Conservation (phyloP, 2,888 invertebrate species). For the Tetramorium bicarinatum region DNA sequence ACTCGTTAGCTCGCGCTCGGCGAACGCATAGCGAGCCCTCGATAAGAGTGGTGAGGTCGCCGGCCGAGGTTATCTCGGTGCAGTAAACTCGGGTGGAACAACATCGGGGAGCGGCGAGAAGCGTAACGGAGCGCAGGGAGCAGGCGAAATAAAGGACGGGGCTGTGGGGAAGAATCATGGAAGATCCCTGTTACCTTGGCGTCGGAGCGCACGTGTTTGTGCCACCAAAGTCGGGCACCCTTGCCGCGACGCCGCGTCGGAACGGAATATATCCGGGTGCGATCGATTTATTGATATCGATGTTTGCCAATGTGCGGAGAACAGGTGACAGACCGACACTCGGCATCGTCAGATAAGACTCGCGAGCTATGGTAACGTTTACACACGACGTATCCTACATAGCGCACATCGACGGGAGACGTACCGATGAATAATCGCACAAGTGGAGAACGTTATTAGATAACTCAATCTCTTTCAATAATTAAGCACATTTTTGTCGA, state of each 20-base stretch:
- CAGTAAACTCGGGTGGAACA: constrained; percentile 84
- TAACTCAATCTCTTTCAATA: not conserved
- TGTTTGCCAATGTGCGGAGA: constrained; percentile 52
- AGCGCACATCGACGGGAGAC: constrained; percentile 6
- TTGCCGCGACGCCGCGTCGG: constrained; percentile 45
- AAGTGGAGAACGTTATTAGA: not conserved
- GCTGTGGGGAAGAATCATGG: constrained; percentile 66
- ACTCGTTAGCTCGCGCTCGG: constrained; percentile 83
- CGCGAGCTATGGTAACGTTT: constrained; percentile 28
- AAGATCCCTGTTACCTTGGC: constrained; percentile 65
- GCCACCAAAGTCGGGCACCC: constrained; percentile 64
- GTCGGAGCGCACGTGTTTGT: constrained; percentile 70
- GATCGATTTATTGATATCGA: constrained; percentile 74
- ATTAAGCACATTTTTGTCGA: not conserved
- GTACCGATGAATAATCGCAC: not conserved
- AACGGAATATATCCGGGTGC: constrained; percentile 57
- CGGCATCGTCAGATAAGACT: constrained; percentile 32
- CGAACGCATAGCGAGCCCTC: constrained; percentile 79
- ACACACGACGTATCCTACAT: constrained; percentile 3
- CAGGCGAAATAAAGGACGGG: constrained; percentile 32
- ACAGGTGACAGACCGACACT: constrained; percentile 48
- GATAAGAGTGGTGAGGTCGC: constrained; percentile 83
- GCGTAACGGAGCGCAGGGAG: constrained; percentile 48
- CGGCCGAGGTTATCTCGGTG: constrained; percentile 82
- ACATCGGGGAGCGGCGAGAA: constrained; percentile 71